These are phyloP conservation scores for Paracentrotus lividus DNA, from an alignment of 53 echinoderm and acorn worm genomes.

Conservation along the genomic window DNA sequence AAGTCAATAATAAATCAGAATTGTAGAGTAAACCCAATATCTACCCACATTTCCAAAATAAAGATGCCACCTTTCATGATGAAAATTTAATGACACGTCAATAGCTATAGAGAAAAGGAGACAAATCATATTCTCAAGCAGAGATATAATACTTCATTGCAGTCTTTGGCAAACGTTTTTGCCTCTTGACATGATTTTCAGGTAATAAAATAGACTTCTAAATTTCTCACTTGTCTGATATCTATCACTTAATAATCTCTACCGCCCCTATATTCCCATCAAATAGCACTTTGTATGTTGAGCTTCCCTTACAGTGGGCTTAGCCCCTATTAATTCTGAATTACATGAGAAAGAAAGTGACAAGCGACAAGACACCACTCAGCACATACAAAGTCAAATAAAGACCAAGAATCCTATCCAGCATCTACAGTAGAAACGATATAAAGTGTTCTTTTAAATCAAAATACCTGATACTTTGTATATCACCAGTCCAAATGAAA, in stretches of 20 bases:
- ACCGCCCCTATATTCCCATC: neutral
- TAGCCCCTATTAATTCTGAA: conserved; percentile 1
- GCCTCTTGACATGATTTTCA: conserved; percentile 38
- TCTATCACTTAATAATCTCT: neutral
- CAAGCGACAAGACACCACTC: neutral
- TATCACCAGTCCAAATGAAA: too few species aligned
- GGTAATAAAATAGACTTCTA: conserved; percentile 19
- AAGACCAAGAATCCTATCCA: too few species aligned
- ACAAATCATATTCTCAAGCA: neutral
- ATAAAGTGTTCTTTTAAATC: too few species aligned
- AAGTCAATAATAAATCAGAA: neutral
- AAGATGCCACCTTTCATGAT: neutral
- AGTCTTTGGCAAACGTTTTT: neutral
- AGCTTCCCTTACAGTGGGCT: conserved; percentile 2
- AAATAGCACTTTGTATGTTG: conserved; percentile 24
- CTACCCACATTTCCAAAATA: neutral
- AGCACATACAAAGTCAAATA: neutral
- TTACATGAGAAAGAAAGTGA: conserved; percentile 24
- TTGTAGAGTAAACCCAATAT: neutral
- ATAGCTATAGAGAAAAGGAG: neutral
- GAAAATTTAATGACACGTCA: neutral
- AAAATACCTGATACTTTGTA: too few species aligned
- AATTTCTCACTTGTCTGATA: neutral
- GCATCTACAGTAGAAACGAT: too few species aligned
- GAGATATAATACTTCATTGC: neutral